phyloP scores from a whole-genome alignment of 2,888 invertebrate species.

The Teleiodes luculella region DNA sequence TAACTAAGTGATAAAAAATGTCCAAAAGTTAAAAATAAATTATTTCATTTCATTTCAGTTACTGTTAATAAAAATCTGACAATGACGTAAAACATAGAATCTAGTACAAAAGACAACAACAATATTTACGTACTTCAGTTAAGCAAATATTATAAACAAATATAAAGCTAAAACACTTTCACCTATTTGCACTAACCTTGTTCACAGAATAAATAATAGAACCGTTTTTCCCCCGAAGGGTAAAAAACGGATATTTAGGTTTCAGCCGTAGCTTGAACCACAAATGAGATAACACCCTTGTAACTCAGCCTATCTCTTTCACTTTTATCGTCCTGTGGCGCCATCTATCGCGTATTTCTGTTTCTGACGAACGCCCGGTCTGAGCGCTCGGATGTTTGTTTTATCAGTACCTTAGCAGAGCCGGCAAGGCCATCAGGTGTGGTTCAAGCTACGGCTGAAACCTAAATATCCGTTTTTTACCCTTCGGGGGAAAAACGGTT shows the following conservation, averaged over 20 bases:
- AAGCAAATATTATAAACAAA: too few relatives aligned
- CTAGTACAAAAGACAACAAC: too few relatives aligned
- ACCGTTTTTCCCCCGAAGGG: slow-evolving; percentile 21
- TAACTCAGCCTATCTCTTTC: slow-evolving; percentile 2
- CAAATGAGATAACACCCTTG: not conserved
- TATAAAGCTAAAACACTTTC: too few relatives aligned
- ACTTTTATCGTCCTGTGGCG: not conserved
- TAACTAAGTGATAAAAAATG: too few relatives aligned
- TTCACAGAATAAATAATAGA: too few relatives aligned
- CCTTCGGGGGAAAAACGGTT: slow-evolving; percentile 21
- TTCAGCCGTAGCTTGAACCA: slow-evolving; percentile 21
- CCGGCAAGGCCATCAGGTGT: slow-evolving; percentile 24
- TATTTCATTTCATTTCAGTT: too few relatives aligned
- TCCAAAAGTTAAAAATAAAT: too few relatives aligned
- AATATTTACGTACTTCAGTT: too few relatives aligned
- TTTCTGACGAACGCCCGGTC: not conserved
- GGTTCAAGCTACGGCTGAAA: slow-evolving; percentile 21
- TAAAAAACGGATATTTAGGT: slow-evolving; percentile 21
- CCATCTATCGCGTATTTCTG: not conserved
- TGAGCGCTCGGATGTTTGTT: not conserved
- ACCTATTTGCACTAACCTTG: too few relatives aligned
- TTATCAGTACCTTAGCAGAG: slow-evolving; percentile 18
- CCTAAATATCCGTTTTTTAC: slow-evolving; percentile 21
- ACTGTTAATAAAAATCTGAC: too few relatives aligned
- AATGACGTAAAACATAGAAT: too few relatives aligned